Base-by-base conservation (phyloP, 2,888 invertebrate species). In the Stictocephala bisonia region DNA sequence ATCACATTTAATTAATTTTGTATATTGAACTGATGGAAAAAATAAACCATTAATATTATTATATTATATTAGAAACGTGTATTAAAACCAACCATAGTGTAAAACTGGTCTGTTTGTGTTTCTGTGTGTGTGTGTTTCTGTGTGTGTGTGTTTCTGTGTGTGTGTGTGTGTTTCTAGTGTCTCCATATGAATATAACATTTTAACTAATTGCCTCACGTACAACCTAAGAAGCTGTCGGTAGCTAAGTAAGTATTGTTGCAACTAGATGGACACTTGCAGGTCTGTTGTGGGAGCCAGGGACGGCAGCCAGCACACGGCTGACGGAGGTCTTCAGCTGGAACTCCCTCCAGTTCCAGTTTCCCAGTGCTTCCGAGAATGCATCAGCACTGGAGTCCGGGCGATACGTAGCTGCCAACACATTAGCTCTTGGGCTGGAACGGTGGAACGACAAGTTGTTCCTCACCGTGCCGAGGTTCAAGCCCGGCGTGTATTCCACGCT, bases 401-500 rank as follows among this genome's bases (percentile, higher is more conserved):
- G 72, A 22, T 79, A 70, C 66, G 72, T 77, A 1, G 75, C 76
- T 9, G 79, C 77, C 22, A 79, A 80, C 68, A 77, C 73, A 40
- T 77, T 81, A 9, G 79, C 79, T 6, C 67, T 79, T 3, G 76
- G 80, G n/a, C 51, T 81, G n/a, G 81, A 80, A 50, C 74, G 77
- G 26, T 80, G 79, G 76, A 71, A 71, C 6, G 75, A 79, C 60
- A 77, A 77, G 51, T 58, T 81, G 53, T 81, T 81, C 68, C 53
- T 81, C 11, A 77, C 80, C 1, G 77, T 79, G 1, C 81, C 81
- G 1, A 64, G 81, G 69, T 78, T 80, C 53, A 80, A 80, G 51
- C 51, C 74, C 35, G 81, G 81, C 18, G 78, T 81, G 4, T 79
- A 80, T 1, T 79, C 79, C 13, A 80, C 81, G 0, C 76, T 81